phyloP scores from a whole-genome alignment of 2,113 vertebrate genomes.

The Clupea harengus region DNA sequence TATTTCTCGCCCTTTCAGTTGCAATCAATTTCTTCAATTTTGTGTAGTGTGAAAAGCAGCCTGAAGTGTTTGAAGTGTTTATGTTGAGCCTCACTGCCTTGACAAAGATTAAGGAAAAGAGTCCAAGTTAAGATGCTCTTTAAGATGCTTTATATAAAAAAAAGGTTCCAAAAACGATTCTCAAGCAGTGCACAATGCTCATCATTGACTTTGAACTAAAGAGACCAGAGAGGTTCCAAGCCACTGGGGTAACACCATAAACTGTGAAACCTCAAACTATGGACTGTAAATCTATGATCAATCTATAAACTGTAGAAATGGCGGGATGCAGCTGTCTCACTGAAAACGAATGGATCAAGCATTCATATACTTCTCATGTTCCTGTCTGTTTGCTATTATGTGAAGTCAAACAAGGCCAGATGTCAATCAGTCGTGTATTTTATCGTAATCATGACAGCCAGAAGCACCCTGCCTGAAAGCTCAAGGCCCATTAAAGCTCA shows the following conservation, averaged over 20 bases:
- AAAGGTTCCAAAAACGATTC: constrained; percentile 6
- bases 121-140: constrained; percentile 32
- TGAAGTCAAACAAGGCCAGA: background rate
- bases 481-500: constrained; percentile 55
- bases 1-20: constrained; percentile 64
- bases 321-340: background rate
- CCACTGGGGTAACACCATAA: background rate
- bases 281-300: background rate
- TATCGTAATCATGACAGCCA: constrained; percentile 35
- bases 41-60: constrained; percentile 64
- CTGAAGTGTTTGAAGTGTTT: constrained; percentile 64
- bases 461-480: constrained; percentile 34
- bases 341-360: background rate
- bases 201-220: constrained; percentile 50
- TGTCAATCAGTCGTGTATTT: background rate
- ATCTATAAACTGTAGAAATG: background rate
- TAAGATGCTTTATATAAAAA: constrained; percentile 9
- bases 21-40: constrained; percentile 71
- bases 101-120: constrained; percentile 28
- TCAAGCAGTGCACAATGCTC: constrained; percentile 20
- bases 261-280: background rate
- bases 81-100: constrained; percentile 47
- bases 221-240: constrained; percentile 47
- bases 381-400: background rate
- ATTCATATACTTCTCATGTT: background rate